Evolutionary conservation across 2,113 vertebrate species (phyloP).

Genomic region (Sterna hirundo): DNA sequence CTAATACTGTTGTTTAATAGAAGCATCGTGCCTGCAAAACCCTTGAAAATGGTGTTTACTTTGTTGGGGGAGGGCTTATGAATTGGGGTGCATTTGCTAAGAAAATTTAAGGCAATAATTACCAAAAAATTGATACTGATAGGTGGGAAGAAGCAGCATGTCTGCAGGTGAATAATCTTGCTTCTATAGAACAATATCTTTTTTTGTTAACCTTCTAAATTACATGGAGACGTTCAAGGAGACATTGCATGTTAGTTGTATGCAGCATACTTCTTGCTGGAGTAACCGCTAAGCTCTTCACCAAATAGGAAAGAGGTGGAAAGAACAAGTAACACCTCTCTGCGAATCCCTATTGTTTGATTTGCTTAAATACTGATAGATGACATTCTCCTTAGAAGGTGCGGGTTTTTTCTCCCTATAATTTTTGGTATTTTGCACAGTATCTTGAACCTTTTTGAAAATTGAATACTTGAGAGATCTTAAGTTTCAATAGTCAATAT

Average conservation of each 20-base stretch:
- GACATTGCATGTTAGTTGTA: neutral
- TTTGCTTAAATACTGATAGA: neutral
- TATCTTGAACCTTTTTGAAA: neutral
- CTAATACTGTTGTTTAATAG: neutral
- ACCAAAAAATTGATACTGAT: neutral
- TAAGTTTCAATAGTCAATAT: neutral
- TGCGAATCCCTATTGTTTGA: neutral
- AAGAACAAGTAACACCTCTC: too few species aligned
- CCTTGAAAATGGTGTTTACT: neutral
- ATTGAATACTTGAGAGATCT: neutral
- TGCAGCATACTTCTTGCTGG: neutral
- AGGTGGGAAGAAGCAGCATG: neutral
- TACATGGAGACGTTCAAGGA: neutral
- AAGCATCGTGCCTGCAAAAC: neutral
- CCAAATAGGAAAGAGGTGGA: neutral
- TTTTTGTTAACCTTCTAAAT: neutral
- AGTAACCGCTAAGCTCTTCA: neutral
- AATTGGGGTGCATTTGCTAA: neutral
- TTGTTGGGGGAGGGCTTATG: neutral
- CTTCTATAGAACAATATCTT: neutral
- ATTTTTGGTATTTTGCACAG: neutral
- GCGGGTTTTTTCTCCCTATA: neutral
- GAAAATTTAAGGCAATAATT: neutral
- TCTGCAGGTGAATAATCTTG: neutral
- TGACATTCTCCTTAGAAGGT: neutral